These are phyloP conservation scores for Aegotheles bennettii DNA, from an alignment of 2,113 vertebrate genomes.

Conservation along the genomic window DNA sequence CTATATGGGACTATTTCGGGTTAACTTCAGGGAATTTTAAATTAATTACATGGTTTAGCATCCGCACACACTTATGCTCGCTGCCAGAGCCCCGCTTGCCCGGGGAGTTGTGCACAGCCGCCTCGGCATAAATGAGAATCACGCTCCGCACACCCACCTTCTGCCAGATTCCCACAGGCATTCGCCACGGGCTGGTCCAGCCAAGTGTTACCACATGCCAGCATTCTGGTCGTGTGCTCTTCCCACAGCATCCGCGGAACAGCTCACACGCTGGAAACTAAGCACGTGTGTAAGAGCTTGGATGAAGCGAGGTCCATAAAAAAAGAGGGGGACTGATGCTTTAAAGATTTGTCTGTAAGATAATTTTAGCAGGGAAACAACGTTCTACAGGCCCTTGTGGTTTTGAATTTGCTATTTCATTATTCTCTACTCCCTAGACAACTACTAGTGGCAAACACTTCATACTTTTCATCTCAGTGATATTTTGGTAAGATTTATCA, in stretches of 20 bases:
- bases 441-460: not conserved
- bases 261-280: not conserved
- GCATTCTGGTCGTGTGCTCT: not conserved
- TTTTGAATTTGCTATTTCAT: conserved; percentile 26
- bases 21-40: not conserved
- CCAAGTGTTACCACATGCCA: not conserved
- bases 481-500: conserved; percentile 12
- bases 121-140: not conserved
- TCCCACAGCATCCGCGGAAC: not conserved
- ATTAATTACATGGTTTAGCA: not conserved
- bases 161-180: not conserved
- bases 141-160: not conserved
- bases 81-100: not conserved
- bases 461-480: not conserved
- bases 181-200: not conserved
- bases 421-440: not conserved
- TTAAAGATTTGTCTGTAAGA: not conserved
- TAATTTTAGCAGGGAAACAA: conserved; percentile 20
- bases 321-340: not conserved
- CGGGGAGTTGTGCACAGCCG: not conserved
- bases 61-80: accelerated
- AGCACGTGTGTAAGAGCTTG: not conserved
- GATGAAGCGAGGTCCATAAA: not conserved
- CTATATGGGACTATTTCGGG: not conserved
- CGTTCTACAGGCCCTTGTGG: not conserved